phyloP scores from a whole-genome alignment of 2,113 vertebrate species.

The Silurus glanis region DNA sequence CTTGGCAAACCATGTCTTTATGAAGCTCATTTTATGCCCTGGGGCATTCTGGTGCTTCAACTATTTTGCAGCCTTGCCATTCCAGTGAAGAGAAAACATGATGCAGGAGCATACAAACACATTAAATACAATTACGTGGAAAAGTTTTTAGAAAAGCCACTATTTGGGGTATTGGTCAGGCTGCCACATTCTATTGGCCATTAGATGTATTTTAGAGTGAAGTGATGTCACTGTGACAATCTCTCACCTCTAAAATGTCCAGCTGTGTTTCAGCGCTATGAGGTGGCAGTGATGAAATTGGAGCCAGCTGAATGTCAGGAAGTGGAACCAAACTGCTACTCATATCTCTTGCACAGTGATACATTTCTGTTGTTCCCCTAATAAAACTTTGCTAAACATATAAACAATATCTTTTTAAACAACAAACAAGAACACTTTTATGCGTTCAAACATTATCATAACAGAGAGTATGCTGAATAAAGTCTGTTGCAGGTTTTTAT shows the following conservation, averaged over 20 bases:
- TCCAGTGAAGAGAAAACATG: neutral
- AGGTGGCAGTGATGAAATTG: conserved; percentile 74
- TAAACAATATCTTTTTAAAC: neutral
- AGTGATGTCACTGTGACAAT: neutral
- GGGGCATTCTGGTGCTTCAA: neutral
- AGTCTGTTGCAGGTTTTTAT: neutral
- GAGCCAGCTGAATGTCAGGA: conserved; percentile 74
- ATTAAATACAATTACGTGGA: neutral
- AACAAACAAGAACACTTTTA: neutral
- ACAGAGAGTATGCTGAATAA: neutral
- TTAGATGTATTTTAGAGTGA: neutral
- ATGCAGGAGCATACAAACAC: neutral
- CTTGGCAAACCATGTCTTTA: neutral
- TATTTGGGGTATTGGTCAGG: neutral
- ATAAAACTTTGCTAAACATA: neutral
- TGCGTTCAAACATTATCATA: neutral
- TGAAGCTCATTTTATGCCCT: neutral
- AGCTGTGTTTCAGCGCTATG: conserved; percentile 79
- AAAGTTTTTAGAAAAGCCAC: neutral
- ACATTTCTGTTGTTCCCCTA: conserved; percentile 61
- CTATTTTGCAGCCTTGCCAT: neutral
- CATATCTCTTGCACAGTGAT: conserved; percentile 78
- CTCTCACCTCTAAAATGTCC: conserved; percentile 78
- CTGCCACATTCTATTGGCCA: neutral
- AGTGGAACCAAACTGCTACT: conserved; percentile 73